Conservation (phyloP, 2,113 vertebrate species). For the Atherinomorus stipes region DNA sequence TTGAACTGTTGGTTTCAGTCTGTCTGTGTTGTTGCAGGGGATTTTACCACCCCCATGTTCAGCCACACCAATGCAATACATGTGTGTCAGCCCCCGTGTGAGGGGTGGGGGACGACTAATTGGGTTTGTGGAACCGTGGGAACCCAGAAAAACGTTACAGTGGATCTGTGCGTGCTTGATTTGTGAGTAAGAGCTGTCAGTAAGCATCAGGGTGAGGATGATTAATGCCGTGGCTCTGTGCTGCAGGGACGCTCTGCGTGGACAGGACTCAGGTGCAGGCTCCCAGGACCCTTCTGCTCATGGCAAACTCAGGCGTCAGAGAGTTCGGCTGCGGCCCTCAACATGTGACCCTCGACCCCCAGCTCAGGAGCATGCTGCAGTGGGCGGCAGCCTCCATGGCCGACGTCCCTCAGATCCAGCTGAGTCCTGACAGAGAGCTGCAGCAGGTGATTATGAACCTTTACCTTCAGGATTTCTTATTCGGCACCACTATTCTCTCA, state of each 20-base stretch:
- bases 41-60: constrained; percentile 69
- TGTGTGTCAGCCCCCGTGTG: constrained; percentile 22
- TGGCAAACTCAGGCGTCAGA: constrained; percentile 87
- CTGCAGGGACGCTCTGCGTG: constrained; percentile 80
- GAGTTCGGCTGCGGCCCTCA: constrained; percentile 82
- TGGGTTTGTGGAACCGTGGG: constrained; percentile 60
- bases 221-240: background rate
- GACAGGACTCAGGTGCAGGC: constrained; percentile 67
- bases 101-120: background rate
- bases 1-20: constrained; percentile 37
- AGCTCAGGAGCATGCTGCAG: constrained; percentile 90
- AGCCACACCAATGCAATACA: constrained; percentile 57
- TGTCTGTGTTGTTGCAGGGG: constrained; percentile 46
- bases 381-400: constrained; percentile 93
- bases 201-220: background rate
- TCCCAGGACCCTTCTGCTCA: constrained; percentile 77
- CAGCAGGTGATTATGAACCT: constrained; percentile 81
- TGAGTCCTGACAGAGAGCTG: constrained; percentile 86
- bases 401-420: constrained; percentile 86
- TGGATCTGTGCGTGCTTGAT: background rate
- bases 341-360: constrained; percentile 84
- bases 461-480: constrained; percentile 7
- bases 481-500: constrained; percentile 7
- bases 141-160: constrained; percentile 33
- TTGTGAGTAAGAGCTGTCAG: too few relatives aligned